A percentile compares a stretch with the other conserved stretches of the same genome.
phyloP scores from a whole-genome alignment of 2,797 vertebrate species.

The Delichon dasypus region DNA sequence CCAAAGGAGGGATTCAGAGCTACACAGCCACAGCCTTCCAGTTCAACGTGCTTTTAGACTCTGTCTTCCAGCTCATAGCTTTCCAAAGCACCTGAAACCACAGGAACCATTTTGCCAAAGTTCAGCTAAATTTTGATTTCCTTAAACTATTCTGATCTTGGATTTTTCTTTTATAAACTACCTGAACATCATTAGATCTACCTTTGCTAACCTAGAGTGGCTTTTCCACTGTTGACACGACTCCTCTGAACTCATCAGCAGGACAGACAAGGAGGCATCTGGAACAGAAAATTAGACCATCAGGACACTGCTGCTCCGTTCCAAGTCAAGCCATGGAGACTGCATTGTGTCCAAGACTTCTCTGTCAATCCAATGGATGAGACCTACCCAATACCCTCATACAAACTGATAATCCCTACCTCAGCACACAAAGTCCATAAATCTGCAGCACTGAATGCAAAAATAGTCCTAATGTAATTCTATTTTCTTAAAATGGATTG shows the following conservation, averaged over 20 bases:
- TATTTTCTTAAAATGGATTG: not conserved
- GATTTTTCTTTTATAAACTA: not conserved
- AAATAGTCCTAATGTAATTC: not conserved
- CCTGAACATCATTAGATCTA: not conserved
- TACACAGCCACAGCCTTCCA: not conserved
- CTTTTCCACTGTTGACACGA: not conserved
- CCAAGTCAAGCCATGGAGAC: not conserved
- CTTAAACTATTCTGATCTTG: not conserved
- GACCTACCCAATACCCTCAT: not conserved
- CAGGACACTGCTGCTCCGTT: not conserved
- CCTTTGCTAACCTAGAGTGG: conserved; percentile 13
- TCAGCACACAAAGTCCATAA: not conserved
- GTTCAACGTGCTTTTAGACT: not conserved
- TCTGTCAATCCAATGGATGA: not conserved
- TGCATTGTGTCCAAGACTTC: not conserved
- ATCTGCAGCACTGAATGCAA: not conserved
- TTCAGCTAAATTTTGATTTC: not conserved
- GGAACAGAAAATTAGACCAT: conserved; percentile 11
- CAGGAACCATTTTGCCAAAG: not conserved
- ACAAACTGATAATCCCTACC: not conserved
- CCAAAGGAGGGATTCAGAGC: not conserved
- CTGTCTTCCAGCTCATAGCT: not conserved
- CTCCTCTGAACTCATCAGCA: conserved; percentile 24
- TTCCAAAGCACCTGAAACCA: not conserved
- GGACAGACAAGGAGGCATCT: not conserved